Percentiles rank a stretch among this genome's conserved stretches.
Evolutionary conservation across 2,888 invertebrate genomes (phyloP).

Genomic region (Limnephilus rhombicus): DNA sequence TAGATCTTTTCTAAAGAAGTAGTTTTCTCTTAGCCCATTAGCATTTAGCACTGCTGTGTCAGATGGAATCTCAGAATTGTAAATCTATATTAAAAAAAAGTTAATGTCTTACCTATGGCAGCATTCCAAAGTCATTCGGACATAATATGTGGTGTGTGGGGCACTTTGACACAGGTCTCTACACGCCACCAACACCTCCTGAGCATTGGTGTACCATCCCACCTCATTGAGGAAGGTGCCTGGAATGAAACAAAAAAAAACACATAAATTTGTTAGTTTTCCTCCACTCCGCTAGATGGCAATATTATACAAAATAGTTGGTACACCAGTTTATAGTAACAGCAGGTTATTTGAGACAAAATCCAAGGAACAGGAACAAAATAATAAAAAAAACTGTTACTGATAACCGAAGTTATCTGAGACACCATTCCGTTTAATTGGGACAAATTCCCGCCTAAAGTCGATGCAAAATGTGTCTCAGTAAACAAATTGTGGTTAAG

Average conservation of each 20-base stretch:
- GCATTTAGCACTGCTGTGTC: background rate
- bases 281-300: background rate
- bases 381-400: too few species aligned
- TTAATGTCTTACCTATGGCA: slow-evolving; percentile 84
- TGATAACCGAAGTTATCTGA: too few species aligned
- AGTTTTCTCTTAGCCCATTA: too few species aligned
- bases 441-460: too few species aligned
- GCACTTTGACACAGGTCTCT: slow-evolving; percentile 80
- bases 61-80: background rate
- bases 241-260: slow-evolving; percentile 67
- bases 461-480: too few species aligned
- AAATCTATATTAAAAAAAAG: background rate
- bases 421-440: too few species aligned
- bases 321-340: too few species aligned
- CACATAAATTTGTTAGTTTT: background rate
- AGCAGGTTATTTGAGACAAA: too few species aligned
- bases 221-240: slow-evolving; percentile 92
- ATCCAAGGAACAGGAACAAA: too few species aligned
- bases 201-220: slow-evolving; percentile 90
- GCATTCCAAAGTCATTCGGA: slow-evolving; percentile 87
- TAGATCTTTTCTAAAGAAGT: too few species aligned
- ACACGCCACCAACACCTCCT: slow-evolving; percentile 83
- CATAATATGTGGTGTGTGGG: slow-evolving; percentile 77
- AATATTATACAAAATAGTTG: background rate
- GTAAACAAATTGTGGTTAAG: too few species aligned